A percentile compares a stretch with the other conserved stretches of the same genome.
phyloP scores from a whole-genome alignment of 2,888 invertebrate species.

The Chromoteleia sp. region DNA sequence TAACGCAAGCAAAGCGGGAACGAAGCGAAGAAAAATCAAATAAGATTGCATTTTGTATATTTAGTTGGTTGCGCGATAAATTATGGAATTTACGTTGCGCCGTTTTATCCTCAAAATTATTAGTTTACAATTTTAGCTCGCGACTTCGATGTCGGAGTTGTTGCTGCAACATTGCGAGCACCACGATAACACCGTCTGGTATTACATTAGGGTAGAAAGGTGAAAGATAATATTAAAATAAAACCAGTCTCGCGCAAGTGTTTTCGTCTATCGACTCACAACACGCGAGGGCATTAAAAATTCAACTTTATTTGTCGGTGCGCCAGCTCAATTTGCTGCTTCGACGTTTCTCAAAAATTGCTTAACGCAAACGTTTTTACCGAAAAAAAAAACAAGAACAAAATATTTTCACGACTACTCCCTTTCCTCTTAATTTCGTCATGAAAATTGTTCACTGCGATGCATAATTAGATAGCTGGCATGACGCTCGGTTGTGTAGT shows the following conservation, averaged over 20 bases:
- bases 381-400: neutral
- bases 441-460: constrained; percentile 2
- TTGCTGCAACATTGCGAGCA: constrained; percentile 11
- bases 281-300: constrained; percentile 47
- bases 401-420: too few species aligned
- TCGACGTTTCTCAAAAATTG: constrained; percentile 22
- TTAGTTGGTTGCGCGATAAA: constrained; percentile 38
- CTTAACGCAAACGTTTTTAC: too few species aligned
- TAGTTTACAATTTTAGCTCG: constrained; percentile 50
- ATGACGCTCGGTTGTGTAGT: constrained; percentile 78
- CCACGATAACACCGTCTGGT: constrained; percentile 34
- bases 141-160: constrained; percentile 24
- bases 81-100: constrained; percentile 32
- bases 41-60: constrained; percentile 40
- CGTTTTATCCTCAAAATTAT: constrained; percentile 51
- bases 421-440: constrained; percentile 10
- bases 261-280: constrained; percentile 41
- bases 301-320: constrained; percentile 35
- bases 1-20: neutral
- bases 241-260: constrained; percentile 35
- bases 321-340: constrained; percentile 15
- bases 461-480: constrained; percentile 73
- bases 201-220: constrained; percentile 27
- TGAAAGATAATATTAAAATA: constrained; percentile 51
- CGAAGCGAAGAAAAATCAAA: neutral